Conservation (phyloP, 2,113 vertebrate genomes). For the Sarotherodon lohbergeri region DNA sequence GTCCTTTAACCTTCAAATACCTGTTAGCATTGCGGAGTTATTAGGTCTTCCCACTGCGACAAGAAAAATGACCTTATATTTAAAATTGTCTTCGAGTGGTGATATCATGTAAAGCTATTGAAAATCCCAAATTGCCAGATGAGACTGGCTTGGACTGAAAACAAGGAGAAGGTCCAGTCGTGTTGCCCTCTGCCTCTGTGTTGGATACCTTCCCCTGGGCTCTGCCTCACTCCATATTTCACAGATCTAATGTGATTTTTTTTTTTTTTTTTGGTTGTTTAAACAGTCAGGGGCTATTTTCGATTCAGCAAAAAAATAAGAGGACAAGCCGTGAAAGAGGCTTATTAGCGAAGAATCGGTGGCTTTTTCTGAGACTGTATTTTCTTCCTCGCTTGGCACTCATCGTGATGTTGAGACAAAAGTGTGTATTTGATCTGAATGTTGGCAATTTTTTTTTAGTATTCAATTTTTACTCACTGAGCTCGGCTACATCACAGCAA, state of each 20-base stretch:
- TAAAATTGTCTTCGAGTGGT: neutral
- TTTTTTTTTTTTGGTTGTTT: neutral
- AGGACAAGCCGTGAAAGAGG: neutral
- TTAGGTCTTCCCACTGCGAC: neutral
- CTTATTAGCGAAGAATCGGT: neutral
- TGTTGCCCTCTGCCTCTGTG: neutral
- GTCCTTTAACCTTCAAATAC: conserved; percentile 26
- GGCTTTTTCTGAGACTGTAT: neutral
- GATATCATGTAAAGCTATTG: neutral
- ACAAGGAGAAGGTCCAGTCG: neutral
- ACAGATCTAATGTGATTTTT: neutral
- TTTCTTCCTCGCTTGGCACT: neutral
- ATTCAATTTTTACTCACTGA: neutral
- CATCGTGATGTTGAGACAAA: neutral
- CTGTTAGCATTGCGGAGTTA: neutral
- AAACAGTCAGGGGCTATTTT: neutral
- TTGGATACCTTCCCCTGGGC: neutral
- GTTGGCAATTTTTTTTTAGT: neutral
- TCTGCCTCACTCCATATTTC: neutral
- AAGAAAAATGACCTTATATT: neutral
- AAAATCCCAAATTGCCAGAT: neutral
- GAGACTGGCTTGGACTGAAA: neutral
- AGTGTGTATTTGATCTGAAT: neutral
- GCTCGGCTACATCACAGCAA: neutral
- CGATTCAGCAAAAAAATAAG: neutral